These are phyloP conservation scores for Syrphus vitripennis DNA, from an alignment of 2,888 invertebrate species.

Conservation along the genomic window DNA sequence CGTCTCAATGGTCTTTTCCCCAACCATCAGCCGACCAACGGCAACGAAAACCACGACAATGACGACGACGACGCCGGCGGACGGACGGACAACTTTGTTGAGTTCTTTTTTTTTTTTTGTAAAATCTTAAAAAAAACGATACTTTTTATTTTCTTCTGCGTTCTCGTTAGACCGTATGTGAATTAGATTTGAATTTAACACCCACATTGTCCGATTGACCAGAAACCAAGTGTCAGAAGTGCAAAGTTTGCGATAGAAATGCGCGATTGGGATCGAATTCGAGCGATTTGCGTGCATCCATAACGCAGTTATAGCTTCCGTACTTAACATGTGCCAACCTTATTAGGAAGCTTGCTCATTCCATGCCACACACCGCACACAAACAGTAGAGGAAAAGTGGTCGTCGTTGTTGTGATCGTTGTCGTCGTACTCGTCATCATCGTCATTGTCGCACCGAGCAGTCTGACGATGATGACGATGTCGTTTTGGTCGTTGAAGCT, in stretches of 20 bases:
- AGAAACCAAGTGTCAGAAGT: conserved; percentile 61
- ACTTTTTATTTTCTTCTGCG: conserved; percentile 20
- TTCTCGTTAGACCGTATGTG: conserved; percentile 71
- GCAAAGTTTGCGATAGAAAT: conserved; percentile 74
- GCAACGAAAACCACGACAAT: not conserved
- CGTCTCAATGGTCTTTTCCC: conserved; percentile 63
- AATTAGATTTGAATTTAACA: conserved; percentile 73
- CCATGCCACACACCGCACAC: not conserved
- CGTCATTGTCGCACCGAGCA: conserved; percentile 38
- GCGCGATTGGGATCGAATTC: conserved; percentile 75
- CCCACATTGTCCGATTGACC: conserved; percentile 51
- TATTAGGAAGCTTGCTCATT: conserved; percentile 80
- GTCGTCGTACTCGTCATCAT: not conserved
- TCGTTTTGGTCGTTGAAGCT: not conserved
- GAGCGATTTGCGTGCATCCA: conserved; percentile 78
- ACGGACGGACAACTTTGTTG: conserved; percentile 19
- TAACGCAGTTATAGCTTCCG: conserved; percentile 80
- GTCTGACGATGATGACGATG: conserved; percentile 59
- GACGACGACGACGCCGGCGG: not conserved
- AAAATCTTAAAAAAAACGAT: not conserved
- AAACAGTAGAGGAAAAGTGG: not conserved
- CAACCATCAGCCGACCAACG: not conserved
- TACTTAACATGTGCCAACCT: conserved; percentile 81
- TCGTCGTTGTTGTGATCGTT: not conserved
- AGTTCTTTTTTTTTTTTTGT: conserved; percentile 34